Conservation (phyloP, 2,888 invertebrate species). For the Stenotaenia linearis region DNA sequence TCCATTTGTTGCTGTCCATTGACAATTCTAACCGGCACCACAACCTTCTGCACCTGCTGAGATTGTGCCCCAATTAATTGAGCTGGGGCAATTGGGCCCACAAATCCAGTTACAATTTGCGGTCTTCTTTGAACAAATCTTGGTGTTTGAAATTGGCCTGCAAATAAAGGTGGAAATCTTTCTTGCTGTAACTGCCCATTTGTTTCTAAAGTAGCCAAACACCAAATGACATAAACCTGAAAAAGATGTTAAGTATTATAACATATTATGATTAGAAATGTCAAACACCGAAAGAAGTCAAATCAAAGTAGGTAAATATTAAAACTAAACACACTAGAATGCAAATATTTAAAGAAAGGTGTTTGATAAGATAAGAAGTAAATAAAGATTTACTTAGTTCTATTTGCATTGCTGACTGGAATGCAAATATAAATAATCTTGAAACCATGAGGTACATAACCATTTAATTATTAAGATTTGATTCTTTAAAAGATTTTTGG, state of each 20-base stretch:
- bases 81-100: background rate
- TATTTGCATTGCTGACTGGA: no score
- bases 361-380: no score
- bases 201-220: background rate
- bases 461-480: no score
- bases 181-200: slow-evolving; percentile 11
- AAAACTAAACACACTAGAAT: no score
- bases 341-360: no score
- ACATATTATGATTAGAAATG: no score
- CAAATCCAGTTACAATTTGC: background rate
- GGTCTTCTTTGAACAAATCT: background rate
- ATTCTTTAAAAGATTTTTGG: no score
- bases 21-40: background rate
- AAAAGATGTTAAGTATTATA: background rate
- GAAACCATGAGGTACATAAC: no score
- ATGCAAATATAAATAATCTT: no score
- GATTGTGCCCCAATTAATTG: background rate
- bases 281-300: no score
- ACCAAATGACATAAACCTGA: background rate
- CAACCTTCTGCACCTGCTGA: background rate
- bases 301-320: no score
- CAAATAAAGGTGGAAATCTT: slow-evolving; percentile 24
- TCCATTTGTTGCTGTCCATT: slow-evolving; percentile 6
- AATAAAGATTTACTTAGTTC: no score
- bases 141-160: slow-evolving; percentile 16